Evolutionary conservation across 1,140 invertebrate species (phyloP).

Genomic region (Tetramorium simillimum): DNA sequence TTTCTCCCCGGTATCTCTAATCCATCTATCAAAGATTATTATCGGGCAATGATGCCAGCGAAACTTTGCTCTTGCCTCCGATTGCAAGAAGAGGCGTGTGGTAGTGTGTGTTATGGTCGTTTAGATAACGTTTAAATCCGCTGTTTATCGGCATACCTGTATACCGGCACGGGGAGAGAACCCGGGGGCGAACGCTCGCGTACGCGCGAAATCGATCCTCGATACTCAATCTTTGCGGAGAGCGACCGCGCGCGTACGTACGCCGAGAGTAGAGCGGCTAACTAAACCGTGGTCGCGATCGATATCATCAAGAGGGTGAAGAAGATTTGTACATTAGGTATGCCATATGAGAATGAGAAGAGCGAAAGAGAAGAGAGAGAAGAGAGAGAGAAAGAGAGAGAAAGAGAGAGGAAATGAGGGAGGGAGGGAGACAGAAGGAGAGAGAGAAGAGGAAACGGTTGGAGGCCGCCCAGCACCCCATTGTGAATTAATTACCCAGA

Average conservation of each 20-base stretch:
- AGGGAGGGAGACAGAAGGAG: background rate
- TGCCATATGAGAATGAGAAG: constrained; percentile 28
- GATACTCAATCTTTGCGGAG: constrained; percentile 5
- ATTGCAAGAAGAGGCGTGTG: background rate
- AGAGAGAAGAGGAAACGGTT: constrained; percentile 5
- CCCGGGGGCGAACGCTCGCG: background rate
- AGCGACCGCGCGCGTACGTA: background rate
- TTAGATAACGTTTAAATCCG: constrained; percentile 46
- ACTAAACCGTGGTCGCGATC: constrained; percentile 48
- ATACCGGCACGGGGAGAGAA: background rate
- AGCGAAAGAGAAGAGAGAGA: background rate
- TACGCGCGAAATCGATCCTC: constrained; percentile 32
- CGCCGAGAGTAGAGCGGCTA: background rate
- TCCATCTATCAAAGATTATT: constrained; percentile 7
- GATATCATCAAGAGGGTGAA: constrained; percentile 54
- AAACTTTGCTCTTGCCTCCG: constrained; percentile 12
- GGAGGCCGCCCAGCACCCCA: constrained; percentile 74
- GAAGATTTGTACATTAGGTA: constrained; percentile 63
- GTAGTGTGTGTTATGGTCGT: constrained; percentile 5
- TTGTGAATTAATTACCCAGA: constrained; percentile 81
- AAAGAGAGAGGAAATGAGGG: no score
- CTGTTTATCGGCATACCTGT: constrained; percentile 27
- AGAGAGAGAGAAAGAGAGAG: background rate
- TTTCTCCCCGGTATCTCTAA: background rate
- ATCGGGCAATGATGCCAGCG: constrained; percentile 7